Evolutionary conservation across 2,797 vertebrate species (phyloP).

Genomic region (Dicrostonyx torquatus): DNA sequence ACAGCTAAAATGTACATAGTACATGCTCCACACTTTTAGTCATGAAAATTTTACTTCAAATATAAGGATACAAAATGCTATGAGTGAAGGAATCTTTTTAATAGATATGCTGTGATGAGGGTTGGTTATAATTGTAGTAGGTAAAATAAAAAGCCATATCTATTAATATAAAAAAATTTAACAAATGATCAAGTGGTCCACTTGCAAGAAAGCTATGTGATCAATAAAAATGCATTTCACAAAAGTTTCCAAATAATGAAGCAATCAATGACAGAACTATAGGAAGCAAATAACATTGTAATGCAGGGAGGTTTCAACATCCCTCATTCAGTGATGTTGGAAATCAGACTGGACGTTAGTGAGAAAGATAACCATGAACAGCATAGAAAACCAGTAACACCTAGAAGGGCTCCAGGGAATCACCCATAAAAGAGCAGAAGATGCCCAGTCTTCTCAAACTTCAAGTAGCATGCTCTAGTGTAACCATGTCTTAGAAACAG

Average conservation of each 20-base stretch:
- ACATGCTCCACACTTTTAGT: not conserved
- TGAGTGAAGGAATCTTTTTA: not conserved
- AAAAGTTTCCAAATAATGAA: not conserved
- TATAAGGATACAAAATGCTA: not conserved
- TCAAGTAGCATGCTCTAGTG: not conserved
- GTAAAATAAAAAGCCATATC: not conserved
- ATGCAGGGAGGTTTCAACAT: not conserved
- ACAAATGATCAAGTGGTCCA: not conserved
- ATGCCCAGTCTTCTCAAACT: too few species aligned
- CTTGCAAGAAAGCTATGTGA: not conserved
- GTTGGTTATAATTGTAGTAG: not conserved
- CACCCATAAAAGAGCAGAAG: too few species aligned
- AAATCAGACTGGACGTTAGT: not conserved
- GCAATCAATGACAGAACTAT: not conserved
- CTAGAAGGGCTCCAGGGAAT: too few species aligned
- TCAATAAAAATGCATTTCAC: not conserved
- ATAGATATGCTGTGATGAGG: not conserved
- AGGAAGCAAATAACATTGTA: not conserved
- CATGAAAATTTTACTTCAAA: not conserved
- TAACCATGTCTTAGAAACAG: not conserved
- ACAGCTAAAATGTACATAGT: not conserved
- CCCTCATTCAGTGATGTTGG: not conserved
- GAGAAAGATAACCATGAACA: not conserved
- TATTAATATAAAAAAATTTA: not conserved
- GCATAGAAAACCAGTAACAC: too few species aligned